Evolutionary conservation across 1,140 invertebrate genomes (phyloP), one percentile per base, ranked within the genome.

Genomic region (Nixonia krombeini): DNA sequence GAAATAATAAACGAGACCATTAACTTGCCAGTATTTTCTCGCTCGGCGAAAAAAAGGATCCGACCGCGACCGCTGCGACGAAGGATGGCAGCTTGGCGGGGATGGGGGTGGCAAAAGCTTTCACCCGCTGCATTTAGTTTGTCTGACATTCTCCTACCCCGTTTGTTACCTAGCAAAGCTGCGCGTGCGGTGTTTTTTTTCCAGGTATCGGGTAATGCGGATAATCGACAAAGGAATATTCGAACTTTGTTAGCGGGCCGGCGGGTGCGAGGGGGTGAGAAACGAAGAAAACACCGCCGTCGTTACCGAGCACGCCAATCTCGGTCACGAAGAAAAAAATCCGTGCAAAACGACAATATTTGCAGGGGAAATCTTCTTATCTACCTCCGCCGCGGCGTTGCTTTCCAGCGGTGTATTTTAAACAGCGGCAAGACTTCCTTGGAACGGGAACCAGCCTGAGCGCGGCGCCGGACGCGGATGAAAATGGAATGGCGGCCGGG

Each of bases 1-100:
- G 70, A 73, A 73, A 73, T 73, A 73, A 73, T 73, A 73, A 73
- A 69, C 66, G 70, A 73, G 70, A 73, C 66, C 70, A 73, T 73
- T 73, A 73, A 66, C 65, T 73, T 58, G 57, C 62, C 66, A 68
- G 70, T 69, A 72, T 72, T 72, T 72, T 72, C 70, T 67, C 70
- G 66, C 64, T 49, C 18, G 57, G 41, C 61, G 57, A 65, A 70
- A 70, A 65, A 59, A 62, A 70, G 55, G 62, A 66, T 58, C 44
- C 68, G 15, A 52, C 53, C 57, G 53, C 68, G 51, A 38, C 55
- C 55, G n/a, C 37, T 38, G 51, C 55, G 62, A 70, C n/a, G n/a
- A n/a, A n/a, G n/a, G n/a, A n/a, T n/a, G n/a, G n/a, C n/a, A n/a
- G n/a, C n/a, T n/a, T n/a, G n/a, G n/a, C n/a, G n/a, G n/a, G n/a